phyloP scores from a whole-genome alignment of 37 sponge, comb jelly and placozoan genomes.

The Aplysina aerophoba region DNA sequence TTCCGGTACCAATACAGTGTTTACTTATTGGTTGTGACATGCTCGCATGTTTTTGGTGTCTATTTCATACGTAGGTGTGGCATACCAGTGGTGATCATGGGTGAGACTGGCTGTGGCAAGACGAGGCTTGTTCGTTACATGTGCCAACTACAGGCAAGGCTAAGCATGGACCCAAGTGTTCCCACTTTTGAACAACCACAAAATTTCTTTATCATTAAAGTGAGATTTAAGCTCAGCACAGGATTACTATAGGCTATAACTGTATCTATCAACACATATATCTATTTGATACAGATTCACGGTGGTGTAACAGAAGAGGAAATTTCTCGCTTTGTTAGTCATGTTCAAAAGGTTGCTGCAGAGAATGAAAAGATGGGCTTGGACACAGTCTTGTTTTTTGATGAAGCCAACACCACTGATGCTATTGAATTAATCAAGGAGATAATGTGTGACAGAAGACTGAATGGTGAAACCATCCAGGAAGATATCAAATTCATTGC shows the following conservation, averaged over 20 bases:
- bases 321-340: slow-evolving; percentile 46
- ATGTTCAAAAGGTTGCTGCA: slow-evolving; percentile 63
- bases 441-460: slow-evolving; percentile 95
- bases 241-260: no score
- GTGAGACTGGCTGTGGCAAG: slow-evolving; percentile 99
- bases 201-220: slow-evolving; percentile 23
- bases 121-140: slow-evolving; percentile 92
- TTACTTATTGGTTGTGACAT: no score
- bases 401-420: slow-evolving; percentile 98
- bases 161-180: background rate
- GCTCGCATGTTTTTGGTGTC: background rate
- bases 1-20: slow-evolving; percentile 57
- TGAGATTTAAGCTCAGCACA: background rate
- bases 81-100: slow-evolving; percentile 98
- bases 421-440: slow-evolving; percentile 95
- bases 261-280: no score
- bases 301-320: slow-evolving; percentile 80
- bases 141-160: slow-evolving; percentile 69
- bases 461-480: slow-evolving; percentile 78
- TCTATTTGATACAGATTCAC: slow-evolving; percentile 69
- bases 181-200: background rate
- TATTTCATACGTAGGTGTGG: slow-evolving; percentile 62
- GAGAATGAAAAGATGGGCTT: slow-evolving; percentile 40
- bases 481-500: slow-evolving; percentile 91
- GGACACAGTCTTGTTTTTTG: slow-evolving; percentile 96